Evolutionary conservation across 2,113 vertebrate genomes (phyloP).

Genomic region (Blennius ocellaris): DNA sequence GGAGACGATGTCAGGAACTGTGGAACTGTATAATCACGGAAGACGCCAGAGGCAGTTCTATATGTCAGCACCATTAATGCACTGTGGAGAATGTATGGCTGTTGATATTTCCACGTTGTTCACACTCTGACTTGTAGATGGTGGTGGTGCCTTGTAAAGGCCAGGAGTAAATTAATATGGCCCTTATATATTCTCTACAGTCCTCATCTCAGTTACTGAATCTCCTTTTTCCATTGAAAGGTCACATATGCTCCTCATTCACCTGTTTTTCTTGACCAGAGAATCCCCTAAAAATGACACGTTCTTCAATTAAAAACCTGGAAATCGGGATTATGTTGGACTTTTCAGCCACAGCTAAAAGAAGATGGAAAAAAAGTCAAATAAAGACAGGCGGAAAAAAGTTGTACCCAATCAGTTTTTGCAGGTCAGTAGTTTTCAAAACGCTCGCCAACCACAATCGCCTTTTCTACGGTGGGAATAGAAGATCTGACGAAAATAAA

Average conservation of each 20-base stretch:
- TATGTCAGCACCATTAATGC: conserved; percentile 2
- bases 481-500: conserved; percentile 35
- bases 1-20: not conserved
- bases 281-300: not conserved
- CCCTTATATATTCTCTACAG: conserved; percentile 38
- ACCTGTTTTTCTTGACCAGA: conserved; percentile 19
- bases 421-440: not conserved
- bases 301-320: conserved; percentile 25
- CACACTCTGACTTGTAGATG: conserved; percentile 25
- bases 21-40: not conserved
- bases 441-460: conserved; percentile 30
- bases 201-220: conserved; percentile 43
- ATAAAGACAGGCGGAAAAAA: too few species aligned
- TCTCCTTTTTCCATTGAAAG: conserved; percentile 48
- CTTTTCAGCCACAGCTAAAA: conserved; percentile 1
- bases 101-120: conserved; percentile 29
- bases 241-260: conserved; percentile 44
- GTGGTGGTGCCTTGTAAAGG: conserved; percentile 49
- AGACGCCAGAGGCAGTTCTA: not conserved
- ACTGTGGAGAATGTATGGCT: not conserved
- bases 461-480: conserved; percentile 1
- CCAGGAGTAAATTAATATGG: conserved; percentile 49
- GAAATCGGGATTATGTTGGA: conserved; percentile 11
- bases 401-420: not conserved
- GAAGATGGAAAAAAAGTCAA: too few species aligned